Evolutionary conservation across 2,888 invertebrate genomes (phyloP).

Genomic region (Phasia obesa): DNA sequence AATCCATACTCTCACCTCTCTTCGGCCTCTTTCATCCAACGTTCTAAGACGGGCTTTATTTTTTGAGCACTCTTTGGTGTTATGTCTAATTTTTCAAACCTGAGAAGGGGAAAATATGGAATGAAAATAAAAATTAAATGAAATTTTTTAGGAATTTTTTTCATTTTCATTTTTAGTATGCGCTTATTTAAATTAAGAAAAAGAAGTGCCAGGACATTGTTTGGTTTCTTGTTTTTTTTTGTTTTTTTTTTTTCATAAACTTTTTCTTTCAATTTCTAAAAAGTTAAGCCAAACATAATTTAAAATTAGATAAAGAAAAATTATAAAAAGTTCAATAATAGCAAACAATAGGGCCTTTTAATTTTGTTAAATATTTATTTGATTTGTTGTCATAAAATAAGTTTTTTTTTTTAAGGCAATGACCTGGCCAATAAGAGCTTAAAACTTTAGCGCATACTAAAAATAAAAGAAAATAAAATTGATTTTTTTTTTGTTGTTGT

Average conservation of each 20-base stretch:
- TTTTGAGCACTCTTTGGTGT: slow-evolving; percentile 99
- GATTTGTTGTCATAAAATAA: slow-evolving; percentile 2
- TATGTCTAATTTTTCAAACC: slow-evolving; percentile 99
- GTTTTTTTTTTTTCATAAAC: slow-evolving; percentile 23
- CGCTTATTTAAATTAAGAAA: slow-evolving; percentile 68
- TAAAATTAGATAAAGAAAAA: slow-evolving; percentile 48
- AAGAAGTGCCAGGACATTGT: slow-evolving; percentile 88
- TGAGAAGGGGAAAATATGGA: slow-evolving; percentile 80
- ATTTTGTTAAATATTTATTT: slow-evolving; percentile 6
- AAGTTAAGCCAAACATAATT: slow-evolving; percentile 54
- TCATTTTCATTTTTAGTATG: slow-evolving; percentile 72
- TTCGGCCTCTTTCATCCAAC: slow-evolving; percentile 99
- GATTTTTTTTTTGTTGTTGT: not conserved
- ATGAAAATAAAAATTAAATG: slow-evolving; percentile 32
- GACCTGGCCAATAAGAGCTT: slow-evolving; percentile 89
- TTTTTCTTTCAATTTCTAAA: too few species aligned
- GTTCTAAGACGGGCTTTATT: slow-evolving; percentile 98
- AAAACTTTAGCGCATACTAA: slow-evolving; percentile 76
- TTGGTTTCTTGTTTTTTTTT: slow-evolving; percentile 76
- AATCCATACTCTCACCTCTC: slow-evolving; percentile 88
- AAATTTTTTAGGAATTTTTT: slow-evolving; percentile 40
- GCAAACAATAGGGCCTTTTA: slow-evolving; percentile 22
- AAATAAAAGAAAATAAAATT: slow-evolving; percentile 63
- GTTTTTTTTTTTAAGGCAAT: slow-evolving; percentile 90
- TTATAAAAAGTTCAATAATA: slow-evolving; percentile 32